Percentiles rank a stretch among this genome's conserved stretches.
These are phyloP conservation scores for Acyrthosiphon pisum DNA, from an alignment of 1,140 invertebrate species.

Conservation along the genomic window DNA sequence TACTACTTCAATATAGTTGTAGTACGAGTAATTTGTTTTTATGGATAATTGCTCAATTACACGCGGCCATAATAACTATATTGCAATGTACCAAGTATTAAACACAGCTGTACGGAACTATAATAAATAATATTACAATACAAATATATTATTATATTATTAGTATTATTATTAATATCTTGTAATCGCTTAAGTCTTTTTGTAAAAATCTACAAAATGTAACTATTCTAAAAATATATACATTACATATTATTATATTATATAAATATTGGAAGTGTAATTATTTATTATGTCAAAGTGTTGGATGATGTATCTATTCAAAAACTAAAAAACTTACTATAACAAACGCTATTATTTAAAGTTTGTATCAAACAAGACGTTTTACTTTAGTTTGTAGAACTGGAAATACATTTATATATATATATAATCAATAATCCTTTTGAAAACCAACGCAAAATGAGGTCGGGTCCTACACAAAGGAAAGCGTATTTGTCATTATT, in stretches of 20 bases:
- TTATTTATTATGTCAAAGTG: neutral
- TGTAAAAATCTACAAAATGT: neutral
- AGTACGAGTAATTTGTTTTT: neutral
- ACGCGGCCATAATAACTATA: neutral
- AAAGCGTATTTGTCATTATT: slow-evolving; percentile 35
- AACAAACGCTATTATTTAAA: neutral
- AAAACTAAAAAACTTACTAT: slow-evolving; percentile 17
- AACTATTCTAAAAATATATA: neutral
- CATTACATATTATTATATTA: neutral
- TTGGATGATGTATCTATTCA: neutral
- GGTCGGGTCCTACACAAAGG: neutral
- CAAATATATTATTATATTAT: neutral
- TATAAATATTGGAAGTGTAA: neutral
- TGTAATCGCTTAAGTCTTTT: neutral
- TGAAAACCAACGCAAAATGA: neutral
- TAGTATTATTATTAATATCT: neutral
- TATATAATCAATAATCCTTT: slow-evolving; percentile 25
- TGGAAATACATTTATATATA: neutral
- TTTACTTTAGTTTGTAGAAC: slow-evolving; percentile 14
- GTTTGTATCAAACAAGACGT: neutral
- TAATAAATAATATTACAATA: too few relatives aligned
- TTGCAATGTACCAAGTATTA: too few relatives aligned
- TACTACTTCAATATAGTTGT: too few relatives aligned
- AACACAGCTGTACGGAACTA: too few relatives aligned
- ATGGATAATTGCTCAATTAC: neutral